phyloP scores from a whole-genome alignment of 2,888 invertebrate species.

The Cybosia mesomella region DNA sequence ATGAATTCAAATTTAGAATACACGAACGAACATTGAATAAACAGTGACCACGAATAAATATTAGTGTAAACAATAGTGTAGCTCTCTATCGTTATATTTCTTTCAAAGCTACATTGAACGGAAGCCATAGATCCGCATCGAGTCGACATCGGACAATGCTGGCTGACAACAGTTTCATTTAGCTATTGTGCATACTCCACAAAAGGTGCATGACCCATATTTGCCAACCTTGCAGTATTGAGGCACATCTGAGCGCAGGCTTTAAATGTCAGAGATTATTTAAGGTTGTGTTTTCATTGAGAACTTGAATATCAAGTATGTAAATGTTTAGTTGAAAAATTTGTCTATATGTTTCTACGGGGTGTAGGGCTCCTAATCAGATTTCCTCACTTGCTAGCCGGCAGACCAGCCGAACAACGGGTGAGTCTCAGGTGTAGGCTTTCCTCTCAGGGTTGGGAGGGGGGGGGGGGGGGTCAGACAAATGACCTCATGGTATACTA shows the following conservation, averaged over 20 bases:
- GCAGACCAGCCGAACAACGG: no score
- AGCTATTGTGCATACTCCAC: constrained; percentile 64
- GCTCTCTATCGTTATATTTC: constrained; percentile 54
- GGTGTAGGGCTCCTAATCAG: no score
- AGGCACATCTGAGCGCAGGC: constrained; percentile 43
- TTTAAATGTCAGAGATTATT: constrained; percentile 39
- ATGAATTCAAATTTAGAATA: not conserved
- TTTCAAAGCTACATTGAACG: constrained; percentile 63
- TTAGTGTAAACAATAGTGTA: constrained; percentile 32
- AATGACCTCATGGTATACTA: no score
- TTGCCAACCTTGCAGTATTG: constrained; percentile 44
- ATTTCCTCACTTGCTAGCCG: no score
- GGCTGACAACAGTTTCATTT: constrained; percentile 74
- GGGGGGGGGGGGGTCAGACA: no score
- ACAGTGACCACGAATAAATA: constrained; percentile 14
- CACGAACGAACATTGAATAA: not conserved
- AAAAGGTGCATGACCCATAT: constrained; percentile 49
- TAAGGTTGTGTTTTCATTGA: constrained; percentile 1
- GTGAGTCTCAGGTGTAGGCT: no score
- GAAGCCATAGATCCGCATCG: constrained; percentile 75
- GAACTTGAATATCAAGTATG: not conserved
- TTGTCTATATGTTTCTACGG: no score
- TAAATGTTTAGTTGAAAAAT: no score
- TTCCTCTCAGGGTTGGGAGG: no score
- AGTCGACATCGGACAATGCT: constrained; percentile 76